These are phyloP conservation scores for Ornithoptera priamus DNA, from an alignment of 2,888 invertebrate species.

Conservation along the genomic window DNA sequence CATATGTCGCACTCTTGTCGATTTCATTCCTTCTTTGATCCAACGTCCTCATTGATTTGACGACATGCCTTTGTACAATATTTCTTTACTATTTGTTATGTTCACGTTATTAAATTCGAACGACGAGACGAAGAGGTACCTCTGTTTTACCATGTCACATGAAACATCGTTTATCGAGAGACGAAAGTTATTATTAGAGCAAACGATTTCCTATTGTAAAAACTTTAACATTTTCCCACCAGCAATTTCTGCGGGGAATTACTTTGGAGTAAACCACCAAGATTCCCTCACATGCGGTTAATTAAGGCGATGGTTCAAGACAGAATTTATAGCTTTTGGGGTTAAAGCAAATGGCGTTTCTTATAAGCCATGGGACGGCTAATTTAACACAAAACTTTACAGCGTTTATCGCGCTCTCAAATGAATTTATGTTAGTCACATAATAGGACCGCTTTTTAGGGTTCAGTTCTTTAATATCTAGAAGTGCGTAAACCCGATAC, in stretches of 20 bases:
- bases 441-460: conserved; percentile 18
- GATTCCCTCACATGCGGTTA: conserved; percentile 23
- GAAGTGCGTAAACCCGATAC: conserved; percentile 8
- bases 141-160: not conserved
- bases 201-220: conserved; percentile 16
- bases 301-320: conserved; percentile 25
- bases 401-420: conserved; percentile 27
- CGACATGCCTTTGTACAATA: too few species aligned
- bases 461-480: conserved; percentile 13
- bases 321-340: conserved; percentile 29
- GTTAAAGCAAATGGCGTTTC: conserved; percentile 27
- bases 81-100: too few species aligned
- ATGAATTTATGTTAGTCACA: conserved; percentile 26
- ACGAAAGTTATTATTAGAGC: not conserved
- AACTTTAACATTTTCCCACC: conserved; percentile 7
- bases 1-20: too few species aligned
- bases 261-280: conserved; percentile 21
- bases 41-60: too few species aligned
- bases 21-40: too few species aligned
- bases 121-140: not conserved
- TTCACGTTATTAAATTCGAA: too few species aligned
- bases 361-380: conserved; percentile 29
- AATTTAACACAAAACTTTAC: conserved; percentile 30
- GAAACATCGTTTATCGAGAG: not conserved
- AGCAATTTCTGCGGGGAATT: conserved; percentile 11